These are phyloP conservation scores for Oplegnathus fasciatus DNA, from an alignment of 2,113 vertebrate species.

Conservation along the genomic window DNA sequence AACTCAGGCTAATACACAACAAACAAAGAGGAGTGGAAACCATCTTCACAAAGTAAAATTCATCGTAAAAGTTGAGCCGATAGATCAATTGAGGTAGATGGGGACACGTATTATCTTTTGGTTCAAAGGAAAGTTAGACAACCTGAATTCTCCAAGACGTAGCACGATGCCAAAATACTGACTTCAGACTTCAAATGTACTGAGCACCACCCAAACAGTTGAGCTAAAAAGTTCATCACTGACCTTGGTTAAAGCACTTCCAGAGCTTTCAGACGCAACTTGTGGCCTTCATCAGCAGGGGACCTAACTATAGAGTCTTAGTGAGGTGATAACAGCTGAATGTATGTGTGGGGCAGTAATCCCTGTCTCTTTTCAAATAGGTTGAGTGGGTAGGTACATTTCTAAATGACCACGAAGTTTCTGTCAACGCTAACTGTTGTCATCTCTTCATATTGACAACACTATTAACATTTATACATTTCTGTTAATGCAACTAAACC, in stretches of 20 bases:
- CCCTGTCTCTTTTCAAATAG: neutral
- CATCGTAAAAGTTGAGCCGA: neutral
- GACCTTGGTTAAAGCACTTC: neutral
- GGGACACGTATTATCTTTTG: neutral
- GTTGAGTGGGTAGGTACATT: neutral
- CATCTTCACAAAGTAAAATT: neutral
- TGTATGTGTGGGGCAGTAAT: neutral
- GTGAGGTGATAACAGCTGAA: neutral
- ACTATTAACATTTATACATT: neutral
- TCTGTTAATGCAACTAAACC: neutral
- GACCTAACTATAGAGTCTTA: neutral
- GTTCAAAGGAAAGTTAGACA: neutral
- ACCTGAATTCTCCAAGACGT: neutral
- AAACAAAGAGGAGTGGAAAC: neutral
- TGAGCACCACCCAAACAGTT: neutral
- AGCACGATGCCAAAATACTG: neutral
- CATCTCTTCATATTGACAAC: neutral
- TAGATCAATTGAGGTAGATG: neutral
- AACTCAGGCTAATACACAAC: neutral
- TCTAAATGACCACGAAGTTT: neutral
- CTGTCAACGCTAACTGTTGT: neutral
- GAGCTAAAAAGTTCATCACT: neutral
- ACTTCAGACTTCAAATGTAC: neutral
- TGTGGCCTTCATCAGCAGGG: neutral
- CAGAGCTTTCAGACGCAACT: neutral